phyloP scores from a whole-genome alignment of 2,888 invertebrate species.

The Prenolepis imparis region DNA sequence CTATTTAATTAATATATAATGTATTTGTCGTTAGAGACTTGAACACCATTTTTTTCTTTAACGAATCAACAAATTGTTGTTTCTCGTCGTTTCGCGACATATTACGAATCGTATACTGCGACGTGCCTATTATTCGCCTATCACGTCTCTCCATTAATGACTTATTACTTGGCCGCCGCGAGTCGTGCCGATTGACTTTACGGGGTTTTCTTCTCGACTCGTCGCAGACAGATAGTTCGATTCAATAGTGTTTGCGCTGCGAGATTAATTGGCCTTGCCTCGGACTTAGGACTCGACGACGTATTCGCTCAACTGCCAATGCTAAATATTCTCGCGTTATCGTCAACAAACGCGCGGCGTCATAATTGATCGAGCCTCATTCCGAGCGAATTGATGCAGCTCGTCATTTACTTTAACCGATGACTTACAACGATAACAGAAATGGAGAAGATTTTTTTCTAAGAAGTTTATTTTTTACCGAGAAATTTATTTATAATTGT shows the following conservation, averaged over 20 bases:
- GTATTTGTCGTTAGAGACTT: not conserved
- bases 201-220: slow-evolving; percentile 48
- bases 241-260: slow-evolving; percentile 43
- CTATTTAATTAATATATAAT: not conserved
- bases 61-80: not conserved
- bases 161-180: slow-evolving; percentile 34
- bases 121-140: slow-evolving; percentile 32
- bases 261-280: slow-evolving; percentile 53
- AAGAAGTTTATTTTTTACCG: not conserved
- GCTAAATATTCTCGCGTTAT: slow-evolving; percentile 48
- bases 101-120: not conserved
- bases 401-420: not conserved
- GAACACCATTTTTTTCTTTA: not conserved
- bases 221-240: slow-evolving; percentile 44
- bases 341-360: slow-evolving; percentile 38
- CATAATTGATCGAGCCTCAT: slow-evolving; percentile 9
- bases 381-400: not conserved
- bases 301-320: slow-evolving; percentile 35
- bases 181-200: slow-evolving; percentile 48
- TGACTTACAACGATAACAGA: not conserved
- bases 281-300: slow-evolving; percentile 58
- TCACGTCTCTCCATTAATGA: slow-evolving; percentile 39
- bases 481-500: not conserved
- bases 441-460: not conserved
- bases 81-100: not conserved